Evolutionary conservation across 2,113 vertebrate species (phyloP).

Genomic region (Eleginops maclovinus): DNA sequence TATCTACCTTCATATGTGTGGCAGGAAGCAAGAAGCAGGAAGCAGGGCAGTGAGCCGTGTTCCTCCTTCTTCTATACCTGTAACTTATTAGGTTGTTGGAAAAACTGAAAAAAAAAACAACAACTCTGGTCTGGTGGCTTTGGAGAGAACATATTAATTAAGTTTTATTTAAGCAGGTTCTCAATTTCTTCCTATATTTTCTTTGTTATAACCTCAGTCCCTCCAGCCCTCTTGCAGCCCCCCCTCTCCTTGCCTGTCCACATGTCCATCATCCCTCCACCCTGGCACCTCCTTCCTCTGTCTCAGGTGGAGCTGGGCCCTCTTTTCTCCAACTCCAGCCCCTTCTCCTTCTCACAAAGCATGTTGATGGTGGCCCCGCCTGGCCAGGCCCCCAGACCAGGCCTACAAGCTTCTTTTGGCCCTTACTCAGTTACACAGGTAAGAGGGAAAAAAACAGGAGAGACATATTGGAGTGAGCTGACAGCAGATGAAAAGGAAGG

Average conservation of each 20-base stretch:
- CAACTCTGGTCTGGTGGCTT: no score
- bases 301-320: constrained; percentile 75
- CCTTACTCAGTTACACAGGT: constrained; percentile 80
- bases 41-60: no score
- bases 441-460: neutral
- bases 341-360: constrained; percentile 76
- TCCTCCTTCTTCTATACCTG: no score
- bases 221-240: constrained; percentile 59
- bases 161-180: neutral
- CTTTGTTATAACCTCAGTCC: constrained; percentile 38
- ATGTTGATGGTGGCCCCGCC: constrained; percentile 71
- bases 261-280: constrained; percentile 58
- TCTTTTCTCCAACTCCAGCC: constrained; percentile 82
- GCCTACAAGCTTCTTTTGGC: constrained; percentile 78
- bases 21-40: no score
- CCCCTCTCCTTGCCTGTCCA: constrained; percentile 75
- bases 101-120: no score
- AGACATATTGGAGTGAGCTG: neutral
- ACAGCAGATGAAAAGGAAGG: neutral
- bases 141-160: no score
- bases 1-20: no score
- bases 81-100: no score
- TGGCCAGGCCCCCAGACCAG: constrained; percentile 30
- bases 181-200: neutral
- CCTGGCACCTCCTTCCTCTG: constrained; percentile 75